Evolutionary conservation across 1,140 invertebrate species (phyloP).

Genomic region (Caenorhabditis remanei): DNA sequence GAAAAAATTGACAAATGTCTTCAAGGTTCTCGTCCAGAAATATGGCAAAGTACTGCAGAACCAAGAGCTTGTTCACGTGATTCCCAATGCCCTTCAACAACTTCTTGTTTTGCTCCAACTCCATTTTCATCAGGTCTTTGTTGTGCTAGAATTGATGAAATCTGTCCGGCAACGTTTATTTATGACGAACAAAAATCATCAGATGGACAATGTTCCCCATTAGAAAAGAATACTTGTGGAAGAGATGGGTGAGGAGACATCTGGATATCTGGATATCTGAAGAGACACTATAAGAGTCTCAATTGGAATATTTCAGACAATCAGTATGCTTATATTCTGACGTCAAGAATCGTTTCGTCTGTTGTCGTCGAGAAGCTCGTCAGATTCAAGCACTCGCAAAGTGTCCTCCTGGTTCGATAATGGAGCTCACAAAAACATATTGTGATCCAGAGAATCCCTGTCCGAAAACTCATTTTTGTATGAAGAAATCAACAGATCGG

Average conservation of each 20-base stretch:
- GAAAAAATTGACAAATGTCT: slow-evolving; percentile 20
- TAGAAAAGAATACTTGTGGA: slow-evolving; percentile 24
- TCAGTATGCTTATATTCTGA: slow-evolving; percentile 22
- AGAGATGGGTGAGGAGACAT: background rate
- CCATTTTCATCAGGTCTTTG: slow-evolving; percentile 41
- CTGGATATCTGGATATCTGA: background rate
- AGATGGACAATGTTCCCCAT: slow-evolving; percentile 17
- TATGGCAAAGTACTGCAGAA: slow-evolving; percentile 49
- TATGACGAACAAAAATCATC: slow-evolving; percentile 15
- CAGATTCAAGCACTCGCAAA: slow-evolving; percentile 42
- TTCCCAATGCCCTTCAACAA: slow-evolving; percentile 26
- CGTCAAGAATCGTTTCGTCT: slow-evolving; percentile 50
- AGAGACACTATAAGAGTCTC: background rate
- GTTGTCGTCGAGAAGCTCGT: slow-evolving; percentile 39
- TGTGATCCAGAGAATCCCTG: slow-evolving; percentile 56
- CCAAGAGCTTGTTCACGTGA: slow-evolving; percentile 30
- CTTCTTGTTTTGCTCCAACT: slow-evolving; percentile 33
- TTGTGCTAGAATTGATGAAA: slow-evolving; percentile 37
- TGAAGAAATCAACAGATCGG: slow-evolving; percentile 50
- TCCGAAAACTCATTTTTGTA: slow-evolving; percentile 58
- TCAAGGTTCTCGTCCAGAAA: slow-evolving; percentile 52
- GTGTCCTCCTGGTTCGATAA: slow-evolving; percentile 58
- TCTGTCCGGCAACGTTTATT: slow-evolving; percentile 25
- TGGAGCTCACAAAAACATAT: slow-evolving; percentile 14
- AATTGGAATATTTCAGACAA: background rate